These are phyloP conservation scores for Drepana arcuata DNA, from an alignment of 1,140 invertebrate species.

Conservation along the genomic window DNA sequence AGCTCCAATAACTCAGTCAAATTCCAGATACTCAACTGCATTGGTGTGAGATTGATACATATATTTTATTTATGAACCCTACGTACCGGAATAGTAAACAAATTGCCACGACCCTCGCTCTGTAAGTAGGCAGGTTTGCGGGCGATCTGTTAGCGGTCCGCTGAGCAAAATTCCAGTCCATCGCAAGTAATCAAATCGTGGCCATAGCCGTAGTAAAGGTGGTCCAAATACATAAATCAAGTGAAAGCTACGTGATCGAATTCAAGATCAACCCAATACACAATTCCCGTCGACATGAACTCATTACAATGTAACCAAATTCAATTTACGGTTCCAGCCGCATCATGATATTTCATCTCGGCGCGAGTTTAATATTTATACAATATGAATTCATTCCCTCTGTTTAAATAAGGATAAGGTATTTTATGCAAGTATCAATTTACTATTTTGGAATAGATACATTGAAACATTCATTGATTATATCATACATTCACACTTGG, in stretches of 20 bases:
- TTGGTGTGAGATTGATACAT: slow-evolving; percentile 3
- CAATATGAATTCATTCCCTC: slow-evolving; percentile 24
- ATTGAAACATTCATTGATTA: no score
- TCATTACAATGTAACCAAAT: slow-evolving; percentile 67
- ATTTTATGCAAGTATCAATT: no score
- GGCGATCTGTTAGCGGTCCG: slow-evolving; percentile 28
- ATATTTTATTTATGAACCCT: no score
- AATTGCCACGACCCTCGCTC: no score
- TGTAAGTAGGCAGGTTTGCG: slow-evolving; percentile 16
- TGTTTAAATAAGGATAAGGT: slow-evolving; percentile 30
- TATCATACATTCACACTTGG: no score
- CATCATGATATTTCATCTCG: slow-evolving; percentile 57
- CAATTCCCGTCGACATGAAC: slow-evolving; percentile 53
- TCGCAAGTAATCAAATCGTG: slow-evolving; percentile 57
- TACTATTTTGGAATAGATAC: no score
- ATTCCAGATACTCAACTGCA: neutral
- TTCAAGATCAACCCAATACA: slow-evolving; percentile 59
- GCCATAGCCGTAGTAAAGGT: slow-evolving; percentile 54
- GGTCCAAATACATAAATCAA: slow-evolving; percentile 66
- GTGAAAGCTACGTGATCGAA: slow-evolving; percentile 59
- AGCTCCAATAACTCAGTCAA: neutral
- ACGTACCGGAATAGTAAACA: no score
- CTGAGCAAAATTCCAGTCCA: slow-evolving; percentile 32
- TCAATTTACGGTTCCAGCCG: slow-evolving; percentile 54
- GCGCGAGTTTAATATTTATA: slow-evolving; percentile 29